These are phyloP conservation scores for Philhelius pedissequus DNA, from an alignment of 2,888 invertebrate genomes.

Conservation along the genomic window DNA sequence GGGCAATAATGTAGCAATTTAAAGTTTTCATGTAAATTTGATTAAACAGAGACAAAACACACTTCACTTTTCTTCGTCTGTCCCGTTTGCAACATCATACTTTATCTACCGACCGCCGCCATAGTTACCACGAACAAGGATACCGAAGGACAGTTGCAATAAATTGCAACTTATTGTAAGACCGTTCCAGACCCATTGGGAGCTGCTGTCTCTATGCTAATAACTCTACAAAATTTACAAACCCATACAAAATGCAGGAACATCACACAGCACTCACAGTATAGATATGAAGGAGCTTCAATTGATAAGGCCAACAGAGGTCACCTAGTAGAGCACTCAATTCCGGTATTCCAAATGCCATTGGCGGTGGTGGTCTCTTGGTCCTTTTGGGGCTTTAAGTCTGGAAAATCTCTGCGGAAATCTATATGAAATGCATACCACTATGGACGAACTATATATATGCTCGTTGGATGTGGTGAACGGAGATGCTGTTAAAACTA, in stretches of 20 bases:
- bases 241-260: constrained; percentile 30
- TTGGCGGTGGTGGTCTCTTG: neutral
- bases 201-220: constrained; percentile 54
- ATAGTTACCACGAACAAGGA: neutral
- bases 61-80: neutral
- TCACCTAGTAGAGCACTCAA: constrained; percentile 9
- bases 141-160: constrained; percentile 46
- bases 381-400: constrained; percentile 3
- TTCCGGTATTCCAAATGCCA: constrained; percentile 7
- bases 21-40: constrained; percentile 57
- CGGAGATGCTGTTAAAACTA: constrained; percentile 10
- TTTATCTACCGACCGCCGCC: neutral
- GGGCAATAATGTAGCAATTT: constrained; percentile 38
- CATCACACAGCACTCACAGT: neutral
- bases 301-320: constrained; percentile 31
- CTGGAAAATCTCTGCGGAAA: constrained; percentile 48
- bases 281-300: neutral
- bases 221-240: constrained; percentile 51
- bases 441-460: neutral
- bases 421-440: constrained; percentile 42
- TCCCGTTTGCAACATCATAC: neutral
- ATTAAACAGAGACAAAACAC: constrained; percentile 39
- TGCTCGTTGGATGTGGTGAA: neutral
- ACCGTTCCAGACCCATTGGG: constrained; percentile 20
- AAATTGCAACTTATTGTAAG: constrained; percentile 59